Evolutionary conservation across 2,113 vertebrate species (phyloP).

Genomic region (Xiphophorus couchianus): DNA sequence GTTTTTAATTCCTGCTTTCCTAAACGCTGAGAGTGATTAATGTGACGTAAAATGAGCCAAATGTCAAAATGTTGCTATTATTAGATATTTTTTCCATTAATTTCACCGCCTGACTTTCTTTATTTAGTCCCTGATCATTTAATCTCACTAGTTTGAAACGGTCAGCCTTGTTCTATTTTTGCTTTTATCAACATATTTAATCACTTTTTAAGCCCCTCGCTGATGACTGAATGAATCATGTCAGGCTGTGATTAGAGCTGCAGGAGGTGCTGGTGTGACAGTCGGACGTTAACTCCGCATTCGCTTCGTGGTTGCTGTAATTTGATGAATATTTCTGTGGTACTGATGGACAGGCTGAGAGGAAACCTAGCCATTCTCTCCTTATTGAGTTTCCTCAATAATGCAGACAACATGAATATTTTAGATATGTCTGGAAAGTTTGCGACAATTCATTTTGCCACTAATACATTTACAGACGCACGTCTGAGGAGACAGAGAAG

Average conservation of each 20-base stretch:
- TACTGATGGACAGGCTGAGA: constrained; percentile 44
- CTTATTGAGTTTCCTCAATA: constrained; percentile 49
- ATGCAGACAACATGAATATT: constrained; percentile 58
- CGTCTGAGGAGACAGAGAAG: constrained; percentile 14
- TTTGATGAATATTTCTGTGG: constrained; percentile 58
- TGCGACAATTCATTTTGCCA: not conserved
- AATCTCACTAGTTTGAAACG: constrained; percentile 7
- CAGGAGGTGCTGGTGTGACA: constrained; percentile 5
- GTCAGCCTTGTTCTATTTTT: constrained; percentile 26
- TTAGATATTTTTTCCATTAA: constrained; percentile 17
- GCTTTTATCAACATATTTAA: constrained; percentile 21
- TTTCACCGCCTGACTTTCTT: not conserved
- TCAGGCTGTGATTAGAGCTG: not conserved
- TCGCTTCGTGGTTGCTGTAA: constrained; percentile 32
- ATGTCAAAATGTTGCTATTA: constrained; percentile 38
- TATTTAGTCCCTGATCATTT: constrained; percentile 13
- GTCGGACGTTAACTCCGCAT: not conserved
- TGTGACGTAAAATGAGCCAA: not conserved
- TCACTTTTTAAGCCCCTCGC: not conserved
- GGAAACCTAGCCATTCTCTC: constrained; percentile 39
- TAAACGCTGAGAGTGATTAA: not conserved
- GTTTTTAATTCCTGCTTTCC: not conserved
- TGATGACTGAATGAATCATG: constrained; percentile 2
- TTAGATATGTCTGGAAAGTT: constrained; percentile 26
- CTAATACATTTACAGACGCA: not conserved